Evolutionary conservation across 2,888 invertebrate genomes (phyloP).

Genomic region (Lithosia quadra): DNA sequence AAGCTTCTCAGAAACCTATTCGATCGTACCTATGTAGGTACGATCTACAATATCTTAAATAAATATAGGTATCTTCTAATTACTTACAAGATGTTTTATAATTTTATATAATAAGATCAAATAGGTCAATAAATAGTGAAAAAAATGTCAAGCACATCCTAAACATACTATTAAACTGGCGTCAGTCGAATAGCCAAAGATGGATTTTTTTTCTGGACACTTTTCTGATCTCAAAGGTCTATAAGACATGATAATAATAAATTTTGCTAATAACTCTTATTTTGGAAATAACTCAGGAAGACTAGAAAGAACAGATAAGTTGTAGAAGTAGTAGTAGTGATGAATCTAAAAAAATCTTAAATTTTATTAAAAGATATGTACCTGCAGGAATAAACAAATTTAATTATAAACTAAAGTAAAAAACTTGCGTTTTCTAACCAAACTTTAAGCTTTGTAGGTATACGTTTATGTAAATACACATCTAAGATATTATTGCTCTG

Average conservation of each 20-base stretch:
- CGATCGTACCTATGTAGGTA: constrained; percentile 24
- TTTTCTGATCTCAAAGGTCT: background rate
- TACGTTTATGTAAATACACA: constrained; percentile 28
- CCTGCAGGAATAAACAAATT: background rate
- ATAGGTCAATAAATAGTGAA: too few species aligned
- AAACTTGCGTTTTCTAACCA: background rate
- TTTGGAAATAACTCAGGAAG: background rate
- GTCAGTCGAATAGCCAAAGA: background rate
- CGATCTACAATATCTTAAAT: constrained; percentile 37
- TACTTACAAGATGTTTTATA: background rate
- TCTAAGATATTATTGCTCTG: constrained; percentile 28
- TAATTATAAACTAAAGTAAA: background rate
- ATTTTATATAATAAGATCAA: too few species aligned
- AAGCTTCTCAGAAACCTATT: too few species aligned
- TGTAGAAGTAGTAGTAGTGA: too few species aligned
- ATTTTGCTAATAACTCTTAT: background rate
- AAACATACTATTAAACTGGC: too few species aligned
- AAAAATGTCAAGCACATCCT: too few species aligned
- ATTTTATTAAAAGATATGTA: background rate
- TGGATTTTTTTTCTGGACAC: background rate
- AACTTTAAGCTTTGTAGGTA: background rate
- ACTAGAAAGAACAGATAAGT: too few species aligned
- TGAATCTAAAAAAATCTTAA: too few species aligned
- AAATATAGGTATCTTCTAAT: background rate
- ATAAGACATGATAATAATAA: background rate